Evolutionary conservation across 2,113 vertebrate species (phyloP).

Genomic region (Amazona guildingii): DNA sequence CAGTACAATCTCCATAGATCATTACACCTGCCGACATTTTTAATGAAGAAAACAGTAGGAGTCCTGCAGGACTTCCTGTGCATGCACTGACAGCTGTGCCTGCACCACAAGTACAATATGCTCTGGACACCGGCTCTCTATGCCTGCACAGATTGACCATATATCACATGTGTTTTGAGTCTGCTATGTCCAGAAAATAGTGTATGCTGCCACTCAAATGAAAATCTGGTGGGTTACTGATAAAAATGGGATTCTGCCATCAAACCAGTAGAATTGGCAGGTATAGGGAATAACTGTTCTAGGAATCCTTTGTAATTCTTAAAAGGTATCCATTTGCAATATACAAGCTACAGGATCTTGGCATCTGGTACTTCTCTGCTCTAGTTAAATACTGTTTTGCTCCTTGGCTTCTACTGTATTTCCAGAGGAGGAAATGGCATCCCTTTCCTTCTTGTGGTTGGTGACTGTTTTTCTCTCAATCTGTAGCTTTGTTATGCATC

Average conservation of each 20-base stretch:
- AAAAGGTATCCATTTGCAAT: not conserved
- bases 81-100: not conserved
- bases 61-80: not conserved
- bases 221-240: not conserved
- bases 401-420: conserved; percentile 40
- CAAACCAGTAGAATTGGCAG: not conserved
- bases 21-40: not conserved
- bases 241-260: not conserved
- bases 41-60: not conserved
- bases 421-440: conserved; percentile 27
- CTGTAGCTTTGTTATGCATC: conserved; percentile 34
- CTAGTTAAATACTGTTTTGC: not conserved
- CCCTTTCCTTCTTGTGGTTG: not conserved
- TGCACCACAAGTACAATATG: not conserved
- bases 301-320: not conserved
- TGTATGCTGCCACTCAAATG: not conserved
- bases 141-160: not conserved
- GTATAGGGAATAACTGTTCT: not conserved
- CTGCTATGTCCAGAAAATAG: not conserved
- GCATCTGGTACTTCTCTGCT: not conserved
- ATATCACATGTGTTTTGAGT: not conserved
- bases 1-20: not conserved
- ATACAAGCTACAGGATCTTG: not conserved
- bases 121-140: not conserved
- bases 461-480: conserved; percentile 35